Evolutionary conservation across 2,888 invertebrate genomes (phyloP).

Genomic region (Cheilosia impressa): DNA sequence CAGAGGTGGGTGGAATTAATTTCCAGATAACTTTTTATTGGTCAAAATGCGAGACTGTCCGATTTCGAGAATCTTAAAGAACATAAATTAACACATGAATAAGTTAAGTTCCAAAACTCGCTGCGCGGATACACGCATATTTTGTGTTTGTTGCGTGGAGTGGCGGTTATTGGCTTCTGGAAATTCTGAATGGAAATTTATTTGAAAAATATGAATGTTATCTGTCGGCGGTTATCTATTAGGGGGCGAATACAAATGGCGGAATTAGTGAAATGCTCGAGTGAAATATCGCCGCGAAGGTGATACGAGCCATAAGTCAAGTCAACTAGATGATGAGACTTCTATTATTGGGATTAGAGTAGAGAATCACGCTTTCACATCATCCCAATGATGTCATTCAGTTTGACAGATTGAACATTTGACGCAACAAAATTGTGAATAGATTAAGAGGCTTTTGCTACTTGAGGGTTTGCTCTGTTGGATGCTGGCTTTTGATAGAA

Average conservation of each 20-base stretch:
- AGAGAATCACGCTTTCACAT: neutral
- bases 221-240: conserved; percentile 36
- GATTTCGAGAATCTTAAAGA: conserved; percentile 2
- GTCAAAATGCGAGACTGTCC: neutral
- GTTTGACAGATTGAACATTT: too few relatives aligned
- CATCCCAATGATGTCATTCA: too few relatives aligned
- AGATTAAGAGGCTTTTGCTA: too few relatives aligned
- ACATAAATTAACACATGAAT: neutral
- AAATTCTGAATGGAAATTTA: conserved; percentile 7
- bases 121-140: neutral
- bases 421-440: too few relatives aligned
- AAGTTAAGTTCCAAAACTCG: neutral
- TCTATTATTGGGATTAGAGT: neutral
- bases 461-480: too few relatives aligned
- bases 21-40: neutral
- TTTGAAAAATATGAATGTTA: conserved; percentile 32
- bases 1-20: conserved; percentile 60
- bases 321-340: conserved; percentile 21
- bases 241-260: conserved; percentile 45
- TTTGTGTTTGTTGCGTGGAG: conserved; percentile 7
- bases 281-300: conserved; percentile 3
- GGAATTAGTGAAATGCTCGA: conserved; percentile 46
- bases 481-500: too few relatives aligned
- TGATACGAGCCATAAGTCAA: neutral
- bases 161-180: conserved; percentile 56